Evolutionary conservation across 2,888 invertebrate genomes (phyloP).

Genomic region (Tetramorium bicarinatum): DNA sequence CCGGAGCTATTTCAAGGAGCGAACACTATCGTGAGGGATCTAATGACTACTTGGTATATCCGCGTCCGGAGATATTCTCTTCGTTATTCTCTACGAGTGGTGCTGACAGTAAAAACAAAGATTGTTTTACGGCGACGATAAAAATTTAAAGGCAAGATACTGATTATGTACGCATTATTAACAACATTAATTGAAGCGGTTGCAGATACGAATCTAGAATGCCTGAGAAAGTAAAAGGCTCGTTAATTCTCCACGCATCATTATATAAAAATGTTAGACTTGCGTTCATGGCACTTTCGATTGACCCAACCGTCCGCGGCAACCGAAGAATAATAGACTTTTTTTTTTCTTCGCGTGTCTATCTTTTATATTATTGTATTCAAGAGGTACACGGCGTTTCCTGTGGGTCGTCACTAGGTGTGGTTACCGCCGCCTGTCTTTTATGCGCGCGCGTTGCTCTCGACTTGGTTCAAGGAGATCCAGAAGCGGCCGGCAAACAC

Average conservation of each 20-base stretch:
- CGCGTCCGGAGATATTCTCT: not conserved
- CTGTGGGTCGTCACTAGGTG: constrained; percentile 76
- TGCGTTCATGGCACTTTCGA: constrained; percentile 23
- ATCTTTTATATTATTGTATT: constrained; percentile 43
- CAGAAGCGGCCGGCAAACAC: constrained; percentile 66
- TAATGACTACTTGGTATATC: not conserved
- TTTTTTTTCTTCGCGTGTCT: constrained; percentile 7
- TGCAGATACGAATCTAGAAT: not conserved
- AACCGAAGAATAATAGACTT: constrained; percentile 19
- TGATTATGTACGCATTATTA: constrained; percentile 27
- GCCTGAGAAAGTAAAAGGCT: constrained; percentile 34
- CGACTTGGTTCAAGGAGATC: constrained; percentile 84
- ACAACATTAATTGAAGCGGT: constrained; percentile 17
- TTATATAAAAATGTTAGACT: not conserved
- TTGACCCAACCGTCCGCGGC: not conserved
- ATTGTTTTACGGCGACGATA: not conserved
- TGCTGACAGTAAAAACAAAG: not conserved
- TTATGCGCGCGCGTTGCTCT: constrained; percentile 71
- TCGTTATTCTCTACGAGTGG: not conserved
- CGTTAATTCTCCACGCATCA: constrained; percentile 44
- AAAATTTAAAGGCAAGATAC: constrained; percentile 13
- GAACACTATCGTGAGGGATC: not conserved
- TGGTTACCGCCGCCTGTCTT: constrained; percentile 74
- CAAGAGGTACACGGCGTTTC: constrained; percentile 64
- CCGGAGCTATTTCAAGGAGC: not conserved